Base-by-base conservation (phyloP, 2,888 invertebrate species). In the Agrilus biguttatus region DNA sequence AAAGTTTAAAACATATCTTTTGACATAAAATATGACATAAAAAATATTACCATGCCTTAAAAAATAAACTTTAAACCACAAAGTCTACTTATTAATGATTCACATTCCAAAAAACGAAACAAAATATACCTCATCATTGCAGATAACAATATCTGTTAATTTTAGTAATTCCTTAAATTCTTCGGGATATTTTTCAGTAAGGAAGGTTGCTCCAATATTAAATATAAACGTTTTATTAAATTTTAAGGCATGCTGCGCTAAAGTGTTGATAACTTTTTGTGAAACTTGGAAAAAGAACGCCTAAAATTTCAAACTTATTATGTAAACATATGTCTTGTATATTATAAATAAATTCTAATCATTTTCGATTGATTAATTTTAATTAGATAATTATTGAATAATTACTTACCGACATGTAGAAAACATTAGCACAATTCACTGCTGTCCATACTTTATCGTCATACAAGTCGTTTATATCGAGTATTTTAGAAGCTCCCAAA, bases 271-370 rank as follows among this genome's bases (percentile, higher is more conserved):
- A 17, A 49, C 46, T 17, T 48, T 45, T 4, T 36, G 37, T 6
- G 53, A 54, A 8, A 53, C 51, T 17, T 51, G 45, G 5, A 58
- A 47, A 42, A 55, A 57, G 39, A 54, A 56, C 13, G 49, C 53
- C 58, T 58, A 42, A 40, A 50, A 28, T 35, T 13, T 3, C 19
- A 33, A 19, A 12, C 12, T 14, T 8, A 36, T 12, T 28, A 10
- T 10, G 10, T 4, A 28, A 10, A 28, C n/a, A 21, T 21, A 17
- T 3, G 17, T 4, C 17, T 17, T 17, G 17, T 21, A 5, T 21
- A 21, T 21, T 21, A 21, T 6, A 1, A 21, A 5, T 21, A 21
- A 21, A 21, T 6, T 4, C 17, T 17, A 17, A 2, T 17, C 17
- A 3, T 17, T 17, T 17, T 21, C 21, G 6, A 21, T 21, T 5